Evolutionary conservation across 2,888 invertebrate species (phyloP).

Genomic region (Reticulitermes lucifugus): DNA sequence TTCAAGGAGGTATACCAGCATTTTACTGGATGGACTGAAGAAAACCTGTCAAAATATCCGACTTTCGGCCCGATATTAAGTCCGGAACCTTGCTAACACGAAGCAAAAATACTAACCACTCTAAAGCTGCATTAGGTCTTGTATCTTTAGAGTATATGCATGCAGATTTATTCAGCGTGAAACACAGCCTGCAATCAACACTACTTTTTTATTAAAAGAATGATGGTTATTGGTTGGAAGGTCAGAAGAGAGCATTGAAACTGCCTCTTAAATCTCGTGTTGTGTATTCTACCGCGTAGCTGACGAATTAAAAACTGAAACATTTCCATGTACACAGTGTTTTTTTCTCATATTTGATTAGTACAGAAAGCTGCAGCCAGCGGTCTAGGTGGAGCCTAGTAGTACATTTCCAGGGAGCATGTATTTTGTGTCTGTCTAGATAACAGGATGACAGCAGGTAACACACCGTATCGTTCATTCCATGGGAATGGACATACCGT

Average conservation of each 20-base stretch:
- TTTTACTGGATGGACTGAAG: too few species aligned
- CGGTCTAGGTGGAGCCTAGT: conserved; percentile 9
- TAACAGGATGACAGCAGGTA: conserved; percentile 25
- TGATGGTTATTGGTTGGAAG: not conserved
- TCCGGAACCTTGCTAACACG: too few species aligned
- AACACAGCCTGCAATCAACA: too few species aligned
- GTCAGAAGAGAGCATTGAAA: not conserved
- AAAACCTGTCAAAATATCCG: too few species aligned
- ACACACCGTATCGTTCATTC: conserved; percentile 28
- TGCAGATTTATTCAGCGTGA: too few species aligned
- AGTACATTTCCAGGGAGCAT: conserved; percentile 14
- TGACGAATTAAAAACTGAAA: not conserved
- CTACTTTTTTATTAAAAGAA: too few species aligned
- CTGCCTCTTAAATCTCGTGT: not conserved
- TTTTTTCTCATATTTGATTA: not conserved
- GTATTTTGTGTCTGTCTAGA: conserved; percentile 15
- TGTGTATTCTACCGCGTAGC: not conserved
- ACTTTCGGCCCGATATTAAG: too few species aligned
- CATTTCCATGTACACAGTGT: not conserved
- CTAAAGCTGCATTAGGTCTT: too few species aligned
- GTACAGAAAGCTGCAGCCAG: not conserved
- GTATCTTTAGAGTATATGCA: too few species aligned
- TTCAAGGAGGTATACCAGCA: too few species aligned
- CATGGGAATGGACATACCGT: conserved; percentile 27
- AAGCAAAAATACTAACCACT: too few species aligned